A percentile compares a stretch with the other conserved stretches of the same genome.
phyloP scores from a whole-genome alignment of 2,797 vertebrate species.

The Sebastes elongatus region DNA sequence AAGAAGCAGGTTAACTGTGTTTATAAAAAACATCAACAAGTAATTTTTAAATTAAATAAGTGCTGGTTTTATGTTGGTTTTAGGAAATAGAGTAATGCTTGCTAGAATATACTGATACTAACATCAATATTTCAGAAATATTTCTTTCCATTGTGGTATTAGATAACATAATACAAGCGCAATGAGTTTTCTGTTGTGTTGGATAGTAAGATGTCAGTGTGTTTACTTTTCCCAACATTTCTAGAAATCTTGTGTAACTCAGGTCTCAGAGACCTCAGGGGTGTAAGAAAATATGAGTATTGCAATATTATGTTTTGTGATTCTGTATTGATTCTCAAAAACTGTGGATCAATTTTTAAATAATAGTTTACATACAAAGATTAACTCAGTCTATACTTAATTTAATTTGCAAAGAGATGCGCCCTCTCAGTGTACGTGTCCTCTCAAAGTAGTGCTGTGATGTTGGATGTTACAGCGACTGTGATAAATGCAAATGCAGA shows the following conservation, averaged over 20 bases:
- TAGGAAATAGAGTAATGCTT: not conserved
- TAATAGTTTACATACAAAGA: too few species aligned
- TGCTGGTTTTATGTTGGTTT: not conserved
- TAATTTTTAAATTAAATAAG: not conserved
- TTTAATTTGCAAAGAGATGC: too few species aligned
- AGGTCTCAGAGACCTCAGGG: not conserved
- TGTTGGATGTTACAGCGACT: too few species aligned
- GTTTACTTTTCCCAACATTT: not conserved
- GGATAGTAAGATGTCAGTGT: not conserved
- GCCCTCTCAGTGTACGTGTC: too few species aligned
- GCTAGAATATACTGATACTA: not conserved
- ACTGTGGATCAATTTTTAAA: fast-evolving
- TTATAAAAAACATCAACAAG: not conserved
- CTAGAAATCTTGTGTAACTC: not conserved
- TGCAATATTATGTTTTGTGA: too few species aligned
- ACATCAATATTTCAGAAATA: not conserved
- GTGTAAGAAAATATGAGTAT: too few species aligned
- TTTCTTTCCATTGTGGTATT: not conserved
- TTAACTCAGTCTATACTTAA: too few species aligned
- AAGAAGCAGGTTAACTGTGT: not conserved
- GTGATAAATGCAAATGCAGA: too few species aligned
- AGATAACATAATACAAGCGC: too few species aligned
- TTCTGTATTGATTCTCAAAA: too few species aligned
- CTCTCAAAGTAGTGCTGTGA: too few species aligned
- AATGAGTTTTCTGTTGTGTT: not conserved